Evolutionary conservation across 2,113 vertebrate genomes (phyloP), one percentile per base, ranked within the genome.

Genomic region (Pelusios castaneus): DNA sequence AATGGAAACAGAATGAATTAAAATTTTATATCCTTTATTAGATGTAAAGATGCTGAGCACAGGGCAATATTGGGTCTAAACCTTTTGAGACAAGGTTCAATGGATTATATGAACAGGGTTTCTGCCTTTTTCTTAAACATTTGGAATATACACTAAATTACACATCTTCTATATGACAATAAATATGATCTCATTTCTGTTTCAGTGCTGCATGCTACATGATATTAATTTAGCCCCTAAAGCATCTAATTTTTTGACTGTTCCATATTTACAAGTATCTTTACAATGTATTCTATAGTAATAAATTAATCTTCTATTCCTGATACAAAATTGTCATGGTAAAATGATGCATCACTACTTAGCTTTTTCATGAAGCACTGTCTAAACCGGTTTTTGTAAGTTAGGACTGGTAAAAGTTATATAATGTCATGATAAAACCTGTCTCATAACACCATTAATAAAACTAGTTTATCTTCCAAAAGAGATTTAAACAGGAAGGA

Each of bases 31-130:
- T 92, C 91, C 94, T 91, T 96, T 97, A 95, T 95, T 97, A 96
- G 95, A 93, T 87, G 91, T 80, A 84, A 92, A 96, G 91, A 95
- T 93, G 94, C 92, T 87, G 96, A 96, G 94, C 93, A 95, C 95
- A 95, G 95, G 92, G 78, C 87, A 97, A 92, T 97, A 97, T 95
- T 96, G 95, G 91, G 95, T 95, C 95, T 97, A 95, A 94, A 96
- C 90, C 92, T 87, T 95, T 96, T 56, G 91, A 87, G 94, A 91
- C 84, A 84, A 16, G 94, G 80, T 95, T 92, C 92, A 89, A 56
- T 94, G 0, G 90, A 93, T 96, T 95, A 94, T 80, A 92, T 95
- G 95, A 93, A 92, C 56, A 95, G 73, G 90, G 77, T 85, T 97
- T 96, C 92, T 97, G 93, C 91, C 82, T 89, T 95, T 87, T 85